phyloP scores from a whole-genome alignment of 2,888 invertebrate genomes.

The Furcula furcula region DNA sequence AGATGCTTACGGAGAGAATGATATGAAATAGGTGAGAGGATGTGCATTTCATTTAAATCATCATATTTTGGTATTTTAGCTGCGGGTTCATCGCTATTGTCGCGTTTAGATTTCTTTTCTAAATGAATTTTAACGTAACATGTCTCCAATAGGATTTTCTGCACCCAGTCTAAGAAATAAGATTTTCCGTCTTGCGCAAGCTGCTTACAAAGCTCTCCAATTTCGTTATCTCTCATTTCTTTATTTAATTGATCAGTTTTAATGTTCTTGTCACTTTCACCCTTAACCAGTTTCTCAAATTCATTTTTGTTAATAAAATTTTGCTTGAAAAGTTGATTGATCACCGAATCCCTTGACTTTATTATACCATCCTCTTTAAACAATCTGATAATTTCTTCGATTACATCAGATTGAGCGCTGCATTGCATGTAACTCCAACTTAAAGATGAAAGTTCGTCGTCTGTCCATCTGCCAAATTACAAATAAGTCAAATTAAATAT shows the following conservation, averaged over 20 bases:
- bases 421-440: constrained; percentile 86
- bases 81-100: constrained; percentile 18
- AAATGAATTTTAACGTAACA: constrained; percentile 85
- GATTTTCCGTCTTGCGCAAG: constrained; percentile 83
- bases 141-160: constrained; percentile 85
- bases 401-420: constrained; percentile 74
- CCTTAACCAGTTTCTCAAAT: constrained; percentile 76
- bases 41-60: constrained; percentile 37
- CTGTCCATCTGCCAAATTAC: constrained; percentile 81
- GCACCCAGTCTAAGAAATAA: constrained; percentile 84
- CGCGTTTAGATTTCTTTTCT: constrained; percentile 49
- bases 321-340: constrained; percentile 82
- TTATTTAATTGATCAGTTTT: constrained; percentile 34
- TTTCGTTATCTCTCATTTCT: constrained; percentile 54
- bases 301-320: constrained; percentile 83
- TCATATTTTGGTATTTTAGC: constrained; percentile 31
- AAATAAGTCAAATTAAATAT: no score
- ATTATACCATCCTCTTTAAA: constrained; percentile 82
- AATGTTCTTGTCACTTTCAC: constrained; percentile 48
- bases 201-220: constrained; percentile 79
- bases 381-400: constrained; percentile 83
- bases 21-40: constrained; percentile 86
- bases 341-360: constrained; percentile 83
- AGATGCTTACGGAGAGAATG: constrained; percentile 84
- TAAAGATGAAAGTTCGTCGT: constrained; percentile 84